phyloP scores from a whole-genome alignment of 2,113 vertebrate species.

The Urocitellus parryii region DNA sequence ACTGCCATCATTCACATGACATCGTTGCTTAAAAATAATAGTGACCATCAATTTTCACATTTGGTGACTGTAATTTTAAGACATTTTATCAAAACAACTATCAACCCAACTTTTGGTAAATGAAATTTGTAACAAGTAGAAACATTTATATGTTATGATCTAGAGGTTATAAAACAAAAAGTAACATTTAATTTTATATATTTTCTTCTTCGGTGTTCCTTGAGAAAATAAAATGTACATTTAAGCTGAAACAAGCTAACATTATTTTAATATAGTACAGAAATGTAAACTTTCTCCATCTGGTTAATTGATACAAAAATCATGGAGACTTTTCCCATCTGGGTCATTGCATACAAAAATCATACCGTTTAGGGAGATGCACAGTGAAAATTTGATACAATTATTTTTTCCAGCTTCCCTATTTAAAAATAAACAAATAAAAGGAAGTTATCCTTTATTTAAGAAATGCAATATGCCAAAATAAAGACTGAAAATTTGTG shows the following conservation, averaged over 20 bases:
- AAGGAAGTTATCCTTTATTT: background rate
- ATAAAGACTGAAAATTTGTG: background rate
- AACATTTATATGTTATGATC: slow-evolving; percentile 2
- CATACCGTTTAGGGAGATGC: background rate
- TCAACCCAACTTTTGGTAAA: background rate
- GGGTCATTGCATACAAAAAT: background rate
- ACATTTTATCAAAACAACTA: slow-evolving; percentile 5
- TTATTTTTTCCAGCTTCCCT: background rate
- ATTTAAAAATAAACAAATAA: background rate
- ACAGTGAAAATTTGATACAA: background rate
- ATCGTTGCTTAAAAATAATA: background rate
- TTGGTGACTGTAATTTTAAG: background rate
- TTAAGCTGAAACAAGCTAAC: background rate
- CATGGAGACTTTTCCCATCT: background rate
- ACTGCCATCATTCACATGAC: background rate
- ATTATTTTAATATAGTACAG: background rate
- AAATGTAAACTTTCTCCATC: background rate
- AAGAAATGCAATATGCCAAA: background rate
- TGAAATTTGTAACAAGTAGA: background rate
- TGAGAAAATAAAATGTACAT: background rate
- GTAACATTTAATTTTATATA: background rate
- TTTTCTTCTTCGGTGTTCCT: background rate
- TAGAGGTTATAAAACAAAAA: background rate
- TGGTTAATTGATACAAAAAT: no score
- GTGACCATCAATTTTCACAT: background rate